A percentile compares a stretch with the other conserved stretches of the same genome.
Evolutionary conservation across 2,888 invertebrate species (phyloP).

Genomic region (Cryptus armator): DNA sequence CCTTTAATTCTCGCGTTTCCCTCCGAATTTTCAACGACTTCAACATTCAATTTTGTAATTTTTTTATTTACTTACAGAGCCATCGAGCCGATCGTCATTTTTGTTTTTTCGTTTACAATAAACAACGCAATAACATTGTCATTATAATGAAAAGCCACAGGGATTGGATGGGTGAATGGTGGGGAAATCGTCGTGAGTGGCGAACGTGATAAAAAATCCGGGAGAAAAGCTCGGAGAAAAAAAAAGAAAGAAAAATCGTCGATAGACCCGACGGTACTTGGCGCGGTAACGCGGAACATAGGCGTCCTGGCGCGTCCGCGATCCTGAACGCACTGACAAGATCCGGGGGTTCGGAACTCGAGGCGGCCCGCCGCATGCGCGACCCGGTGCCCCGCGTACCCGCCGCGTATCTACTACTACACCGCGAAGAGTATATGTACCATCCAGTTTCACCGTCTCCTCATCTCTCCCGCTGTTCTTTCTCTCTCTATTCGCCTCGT

Average conservation of each 20-base stretch:
- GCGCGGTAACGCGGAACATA: slow-evolving; percentile 25
- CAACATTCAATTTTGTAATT: no score
- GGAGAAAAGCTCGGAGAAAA: slow-evolving; percentile 26
- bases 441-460: slow-evolving; percentile 13
- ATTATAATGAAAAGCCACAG: no score
- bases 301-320: slow-evolving; percentile 77
- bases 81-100: no score
- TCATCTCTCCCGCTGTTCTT: neutral
- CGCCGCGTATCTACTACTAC: slow-evolving; percentile 51
- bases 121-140: no score
- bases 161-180: neutral
- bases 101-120: no score
- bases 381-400: slow-evolving; percentile 62
- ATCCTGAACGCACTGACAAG: slow-evolving; percentile 81
- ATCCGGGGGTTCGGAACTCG: slow-evolving; percentile 79
- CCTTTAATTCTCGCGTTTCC: no score
- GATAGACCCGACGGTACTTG: slow-evolving; percentile 33
- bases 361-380: slow-evolving; percentile 79
- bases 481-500: neutral
- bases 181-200: neutral
- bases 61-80: no score
- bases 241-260: slow-evolving; percentile 29
- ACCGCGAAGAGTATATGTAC: slow-evolving; percentile 26
- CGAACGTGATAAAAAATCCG: slow-evolving; percentile 8
- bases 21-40: no score